Evolutionary conservation across 2,888 invertebrate species (phyloP), one percentile per base, ranked within the genome.

Genomic region (Drosophila flavopinicola): DNA sequence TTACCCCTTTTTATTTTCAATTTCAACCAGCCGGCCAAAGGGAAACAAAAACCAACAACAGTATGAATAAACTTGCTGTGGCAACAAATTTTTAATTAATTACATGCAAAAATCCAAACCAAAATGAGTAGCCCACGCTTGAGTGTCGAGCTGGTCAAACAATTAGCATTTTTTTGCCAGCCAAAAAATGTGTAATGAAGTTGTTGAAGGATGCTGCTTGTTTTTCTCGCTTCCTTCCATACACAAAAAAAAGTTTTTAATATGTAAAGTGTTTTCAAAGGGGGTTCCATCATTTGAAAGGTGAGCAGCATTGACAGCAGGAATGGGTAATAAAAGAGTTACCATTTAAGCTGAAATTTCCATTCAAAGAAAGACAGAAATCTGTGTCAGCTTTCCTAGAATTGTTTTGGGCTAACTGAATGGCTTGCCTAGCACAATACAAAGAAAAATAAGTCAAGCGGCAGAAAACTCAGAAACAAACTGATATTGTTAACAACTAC

Each of bases 21-120:
- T 69, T 80, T 75, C 39, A 66, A 69, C 75, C 66, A 63, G 33
- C 63, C 63, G 45, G 39, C 64, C 59, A 68, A 69, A 79, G 39
- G 17, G 11, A 32, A 52, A 27, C 7, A 20, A 11, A 27, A 35
- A 20, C 11, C 20, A 15, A 17, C 10, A 13, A 15, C 32, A 35
- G 44, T 44, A 41, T 25, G 54, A 57, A 51, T 29, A 56, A 70
- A 66, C 72, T 77, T 68, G 68, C 70, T 74, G 69, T 60, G 65
- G 65, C 71, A 79, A 76, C 79, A 77, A 85, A 79, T 70, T 83
- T 85, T 70, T 83, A 85, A 82, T 82, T 82, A 82, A 79, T 85
- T 79, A 85, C 84, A 79, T 63, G 73, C 73, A 83, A 59, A 75
- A 85, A 78, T 70, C 49, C 66, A 57, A 78, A 35, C 65, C 58